Evolutionary conservation across 2,888 invertebrate genomes (phyloP), one percentile per base, ranked within the genome.

Genomic region (Synergus japonicus): DNA sequence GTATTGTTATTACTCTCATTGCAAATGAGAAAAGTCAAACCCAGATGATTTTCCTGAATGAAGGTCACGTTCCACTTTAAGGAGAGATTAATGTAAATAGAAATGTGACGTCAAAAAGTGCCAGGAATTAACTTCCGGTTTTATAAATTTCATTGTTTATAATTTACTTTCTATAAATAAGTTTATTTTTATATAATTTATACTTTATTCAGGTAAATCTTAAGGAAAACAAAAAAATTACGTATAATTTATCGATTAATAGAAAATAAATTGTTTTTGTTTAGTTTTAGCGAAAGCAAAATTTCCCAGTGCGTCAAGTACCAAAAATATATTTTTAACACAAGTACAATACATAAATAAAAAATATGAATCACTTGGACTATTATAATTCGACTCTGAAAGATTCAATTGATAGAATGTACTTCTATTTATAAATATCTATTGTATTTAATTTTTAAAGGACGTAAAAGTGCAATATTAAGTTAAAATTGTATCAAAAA

Each of bases 11-110:
- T 37, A n/a, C 13, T 15, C 15, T 54, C 46, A 8, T n/a, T 4
- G 5, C 12, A 29, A 54, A 54, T 37, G 29, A 37, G 54, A 54
- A 37, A 49, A 46, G 9, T 37, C 22, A 22, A 69, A 49, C 46
- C n/a, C 10, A 54, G 15, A 15, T 49, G n/a, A 22, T n/a, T 67
- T 67, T 54, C 37, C 10, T 15, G 13, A 37, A 73, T 73, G 29
- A 22, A 60, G 73, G 73, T 73, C 73, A 37, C n/a, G 73, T 29
- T 73, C 73, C 54, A 73, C 73, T 73, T 73, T n/a, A 3, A 65
- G n/a, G 65, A 65, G 43, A 65, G 37, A 65, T 54, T 54, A n/a
- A 54, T 15, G 49, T n/a, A 4, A 46, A 69, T n/a, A 54, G 54
- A 54, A 54, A 54, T 54, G 8, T n/a, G 7, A 7, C 15, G 2